Percentiles rank a stretch among this genome's conserved stretches.
phyloP scores from a whole-genome alignment of 2,797 vertebrate genomes.

The Lepus townsendii region DNA sequence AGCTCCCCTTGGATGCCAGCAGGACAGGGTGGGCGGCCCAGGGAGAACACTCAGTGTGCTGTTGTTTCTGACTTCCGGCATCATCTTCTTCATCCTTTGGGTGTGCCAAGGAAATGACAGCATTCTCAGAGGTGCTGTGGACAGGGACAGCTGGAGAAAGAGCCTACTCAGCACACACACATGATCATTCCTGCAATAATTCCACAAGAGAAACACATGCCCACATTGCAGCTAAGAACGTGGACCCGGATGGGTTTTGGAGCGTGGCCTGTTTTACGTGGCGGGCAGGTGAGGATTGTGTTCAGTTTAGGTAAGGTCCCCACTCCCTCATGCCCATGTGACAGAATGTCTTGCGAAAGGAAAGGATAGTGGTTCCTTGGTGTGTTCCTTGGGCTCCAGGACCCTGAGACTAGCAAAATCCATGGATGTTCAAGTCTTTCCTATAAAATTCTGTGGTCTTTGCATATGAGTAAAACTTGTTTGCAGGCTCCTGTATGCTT shows the following conservation, averaged over 20 bases:
- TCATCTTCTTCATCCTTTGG: neutral
- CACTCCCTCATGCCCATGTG: neutral
- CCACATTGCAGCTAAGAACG: neutral
- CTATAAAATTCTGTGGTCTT: neutral
- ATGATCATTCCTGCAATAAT: neutral
- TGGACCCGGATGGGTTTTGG: neutral
- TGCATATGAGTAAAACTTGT: neutral
- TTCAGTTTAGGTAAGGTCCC: neutral
- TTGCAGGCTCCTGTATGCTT: neutral
- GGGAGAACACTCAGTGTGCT: neutral
- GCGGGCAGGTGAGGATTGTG: neutral
- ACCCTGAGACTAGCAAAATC: neutral
- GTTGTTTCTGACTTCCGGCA: neutral
- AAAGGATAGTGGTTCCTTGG: neutral
- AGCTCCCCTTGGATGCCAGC: neutral
- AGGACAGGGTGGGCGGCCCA: neutral
- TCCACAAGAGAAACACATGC: neutral
- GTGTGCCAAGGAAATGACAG: neutral
- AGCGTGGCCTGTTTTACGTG: neutral
- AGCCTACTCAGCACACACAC: neutral
- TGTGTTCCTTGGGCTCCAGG: neutral
- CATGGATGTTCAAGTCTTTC: neutral
- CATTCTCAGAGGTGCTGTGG: neutral
- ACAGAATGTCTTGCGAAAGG: neutral
- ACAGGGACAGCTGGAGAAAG: neutral